These are phyloP conservation scores for Meandrusa payeni DNA, from an alignment of 2,888 invertebrate species.

Conservation along the genomic window DNA sequence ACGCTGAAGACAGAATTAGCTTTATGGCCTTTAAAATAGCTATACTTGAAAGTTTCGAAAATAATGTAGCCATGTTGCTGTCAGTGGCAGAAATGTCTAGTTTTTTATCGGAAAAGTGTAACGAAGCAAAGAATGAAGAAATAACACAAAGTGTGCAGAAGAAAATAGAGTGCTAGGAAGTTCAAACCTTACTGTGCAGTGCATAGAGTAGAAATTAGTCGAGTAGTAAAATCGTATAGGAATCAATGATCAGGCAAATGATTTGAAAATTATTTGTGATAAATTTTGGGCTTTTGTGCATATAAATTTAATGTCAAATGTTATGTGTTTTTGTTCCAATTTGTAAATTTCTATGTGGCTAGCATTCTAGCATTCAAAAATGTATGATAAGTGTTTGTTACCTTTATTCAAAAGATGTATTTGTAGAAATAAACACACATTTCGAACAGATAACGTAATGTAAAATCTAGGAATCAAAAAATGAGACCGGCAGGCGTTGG, in stretches of 20 bases:
- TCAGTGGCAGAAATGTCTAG: constrained; percentile 57
- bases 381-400: no score
- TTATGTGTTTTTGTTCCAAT: no score
- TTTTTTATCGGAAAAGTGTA: constrained; percentile 53
- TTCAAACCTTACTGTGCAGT: constrained; percentile 74
- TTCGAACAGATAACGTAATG: constrained; percentile 27
- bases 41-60: constrained; percentile 42
- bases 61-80: constrained; percentile 51
- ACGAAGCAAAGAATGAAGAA: constrained; percentile 53
- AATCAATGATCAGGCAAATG: constrained; percentile 54
- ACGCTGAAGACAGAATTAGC: constrained; percentile 39
- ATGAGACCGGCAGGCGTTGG: constrained; percentile 42
- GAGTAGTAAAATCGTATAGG: constrained; percentile 43
- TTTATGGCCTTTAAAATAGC: constrained; percentile 35
- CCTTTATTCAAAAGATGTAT: constrained; percentile 25
- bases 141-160: constrained; percentile 57
- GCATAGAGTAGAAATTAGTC: constrained; percentile 68
- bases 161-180: constrained; percentile 64
- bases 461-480: constrained; percentile 31
- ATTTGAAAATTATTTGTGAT: constrained; percentile 38
- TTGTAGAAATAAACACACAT: constrained; percentile 21
- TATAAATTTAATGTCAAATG: constrained; percentile 36
- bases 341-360: no score
- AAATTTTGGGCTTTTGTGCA: constrained; percentile 40
- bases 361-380: no score